These are phyloP conservation scores for Catocala fraxini DNA, from an alignment of 2,888 invertebrate species.

Conservation along the genomic window DNA sequence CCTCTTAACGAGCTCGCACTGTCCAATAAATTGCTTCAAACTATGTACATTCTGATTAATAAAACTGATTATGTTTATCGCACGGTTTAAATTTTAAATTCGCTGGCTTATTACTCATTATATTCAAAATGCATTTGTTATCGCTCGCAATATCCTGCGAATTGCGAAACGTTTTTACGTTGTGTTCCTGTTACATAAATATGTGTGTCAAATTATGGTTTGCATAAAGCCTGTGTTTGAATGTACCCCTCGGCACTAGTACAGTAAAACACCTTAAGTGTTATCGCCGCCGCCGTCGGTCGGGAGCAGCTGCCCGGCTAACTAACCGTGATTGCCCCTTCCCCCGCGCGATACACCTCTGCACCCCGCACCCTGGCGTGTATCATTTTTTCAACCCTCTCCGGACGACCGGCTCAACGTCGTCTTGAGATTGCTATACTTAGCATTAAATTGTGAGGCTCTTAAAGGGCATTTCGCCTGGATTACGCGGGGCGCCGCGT, in stretches of 20 bases:
- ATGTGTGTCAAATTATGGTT: constrained; percentile 30
- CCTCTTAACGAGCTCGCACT: constrained; percentile 76
- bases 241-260: constrained; percentile 51
- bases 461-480: constrained; percentile 78
- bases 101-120: constrained; percentile 64
- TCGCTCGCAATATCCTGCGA: constrained; percentile 46
- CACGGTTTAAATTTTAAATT: constrained; percentile 68
- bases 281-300: constrained; percentile 56
- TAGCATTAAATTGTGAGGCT: constrained; percentile 84
- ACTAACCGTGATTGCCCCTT: constrained; percentile 77
- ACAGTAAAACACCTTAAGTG: constrained; percentile 74
- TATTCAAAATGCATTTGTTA: constrained; percentile 63
- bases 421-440: constrained; percentile 83
- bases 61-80: constrained; percentile 75
- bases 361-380: constrained; percentile 54
- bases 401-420: constrained; percentile 68
- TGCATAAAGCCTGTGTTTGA: constrained; percentile 58
- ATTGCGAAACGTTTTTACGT: constrained; percentile 48
- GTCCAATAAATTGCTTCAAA: constrained; percentile 77
- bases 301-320: constrained; percentile 78
- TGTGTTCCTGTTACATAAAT: constrained; percentile 25
- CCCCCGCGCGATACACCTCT: constrained; percentile 30
- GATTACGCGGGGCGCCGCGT: constrained; percentile 73
- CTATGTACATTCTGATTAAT: constrained; percentile 76
- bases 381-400: constrained; percentile 84